Evolutionary conservation across 2,888 invertebrate species (phyloP), one percentile per base, ranked within the genome.

Genomic region (Norana najaformis): DNA sequence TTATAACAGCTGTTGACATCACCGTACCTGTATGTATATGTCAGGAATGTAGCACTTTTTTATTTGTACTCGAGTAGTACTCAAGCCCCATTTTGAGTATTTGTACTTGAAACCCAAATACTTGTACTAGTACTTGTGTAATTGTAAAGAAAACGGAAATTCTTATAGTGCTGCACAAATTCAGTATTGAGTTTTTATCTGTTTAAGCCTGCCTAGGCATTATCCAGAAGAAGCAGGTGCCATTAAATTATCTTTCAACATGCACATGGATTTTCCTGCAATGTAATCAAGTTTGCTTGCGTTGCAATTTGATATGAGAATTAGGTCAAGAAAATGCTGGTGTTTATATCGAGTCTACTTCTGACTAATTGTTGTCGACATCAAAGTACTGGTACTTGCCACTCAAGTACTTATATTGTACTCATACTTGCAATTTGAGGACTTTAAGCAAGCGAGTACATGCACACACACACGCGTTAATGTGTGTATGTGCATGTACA

Each of bases 1-100:
- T n/a, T n/a, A n/a, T n/a, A 69, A 69, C 69, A 69, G 69, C n/a
- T 69, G 69, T 69, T 69, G 30, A 69, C n/a, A 69, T 69, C n/a
- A n/a, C n/a, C 69, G 8, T 69, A 16, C 69, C 69, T n/a, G n/a
- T n/a, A n/a, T 69, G 30, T 69, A n/a, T n/a, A 69, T n/a, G 69
- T n/a, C 69, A 69, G 69, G n/a, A n/a, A n/a, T 13, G n/a, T 69
- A 69, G 69, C n/a, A n/a, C 69, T 69, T 69, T n/a, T 6, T 6
- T 69, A 69, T n/a, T 69, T 8, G 69, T 69, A 30, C 1, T 69
- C 13, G 69, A 69, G 53, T 30, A 30, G 53, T 53, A 53, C 69
- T 69, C 69, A n/a, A 69, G 69, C n/a, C 69, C 69, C 69, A 69
- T 69, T 69, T 69, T 69, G 5, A 69, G 69, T 69, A 69, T n/a